Conservation (phyloP, 2,113 vertebrate genomes). For the Leptosomus discolor region DNA sequence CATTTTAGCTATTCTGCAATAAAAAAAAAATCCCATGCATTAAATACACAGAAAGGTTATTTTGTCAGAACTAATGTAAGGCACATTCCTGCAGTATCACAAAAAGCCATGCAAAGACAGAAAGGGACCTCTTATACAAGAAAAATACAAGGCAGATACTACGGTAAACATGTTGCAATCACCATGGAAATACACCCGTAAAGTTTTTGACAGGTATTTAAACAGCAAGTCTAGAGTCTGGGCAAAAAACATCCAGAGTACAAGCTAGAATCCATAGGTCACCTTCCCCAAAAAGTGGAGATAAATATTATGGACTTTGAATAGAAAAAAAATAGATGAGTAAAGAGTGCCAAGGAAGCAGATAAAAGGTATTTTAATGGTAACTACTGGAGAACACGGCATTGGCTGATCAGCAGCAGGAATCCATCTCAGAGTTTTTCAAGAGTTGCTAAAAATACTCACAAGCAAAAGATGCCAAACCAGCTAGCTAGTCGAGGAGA, state of each 20-base stretch:
- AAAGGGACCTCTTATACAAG: background rate
- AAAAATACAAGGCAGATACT: constrained; percentile 33
- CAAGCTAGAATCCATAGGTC: background rate
- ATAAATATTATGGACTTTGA: background rate
- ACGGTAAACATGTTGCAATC: constrained; percentile 36
- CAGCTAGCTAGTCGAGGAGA: background rate
- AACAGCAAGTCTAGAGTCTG: background rate
- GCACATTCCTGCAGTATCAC: constrained; percentile 5
- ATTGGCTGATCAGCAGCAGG: background rate
- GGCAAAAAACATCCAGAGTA: background rate
- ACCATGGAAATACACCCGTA: constrained; percentile 25
- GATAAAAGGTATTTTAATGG: background rate
- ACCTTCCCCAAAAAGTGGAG: background rate
- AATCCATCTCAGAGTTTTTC: constrained; percentile 31
- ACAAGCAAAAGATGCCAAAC: background rate
- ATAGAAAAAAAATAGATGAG: background rate
- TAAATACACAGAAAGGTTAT: constrained; percentile 54
- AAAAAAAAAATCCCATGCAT: background rate
- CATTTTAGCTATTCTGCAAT: background rate
- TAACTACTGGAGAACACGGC: background rate
- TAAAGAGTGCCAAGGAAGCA: background rate
- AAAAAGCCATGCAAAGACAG: constrained; percentile 1
- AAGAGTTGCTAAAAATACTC: constrained; percentile 43
- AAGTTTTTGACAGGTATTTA: constrained; percentile 35
- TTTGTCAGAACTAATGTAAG: constrained; percentile 59